Evolutionary conservation across 2,113 vertebrate species (phyloP).

Genomic region (Xenotilapia caudafasciata): DNA sequence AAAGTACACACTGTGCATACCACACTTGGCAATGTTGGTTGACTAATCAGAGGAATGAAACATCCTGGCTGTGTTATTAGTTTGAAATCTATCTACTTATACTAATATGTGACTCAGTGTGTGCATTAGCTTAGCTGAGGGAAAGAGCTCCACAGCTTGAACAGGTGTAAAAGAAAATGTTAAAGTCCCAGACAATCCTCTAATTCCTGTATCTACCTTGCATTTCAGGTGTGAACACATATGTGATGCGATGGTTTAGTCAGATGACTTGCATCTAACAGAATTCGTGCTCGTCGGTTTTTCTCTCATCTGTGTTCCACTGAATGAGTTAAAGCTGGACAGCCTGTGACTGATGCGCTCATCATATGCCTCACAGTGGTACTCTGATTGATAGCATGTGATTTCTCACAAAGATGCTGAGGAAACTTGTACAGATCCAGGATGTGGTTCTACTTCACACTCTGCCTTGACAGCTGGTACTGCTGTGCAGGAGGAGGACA

Average conservation of each 20-base stretch:
- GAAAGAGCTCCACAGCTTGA: neutral
- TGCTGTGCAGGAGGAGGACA: neutral
- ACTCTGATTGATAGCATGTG: conserved; percentile 8
- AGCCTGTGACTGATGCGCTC: conserved; percentile 16
- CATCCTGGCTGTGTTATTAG: neutral
- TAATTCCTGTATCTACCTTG: neutral
- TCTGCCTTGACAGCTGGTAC: neutral
- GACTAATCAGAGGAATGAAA: neutral
- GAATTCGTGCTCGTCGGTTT: neutral
- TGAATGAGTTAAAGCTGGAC: neutral
- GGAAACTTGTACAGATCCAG: neutral
- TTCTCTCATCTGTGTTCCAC: neutral
- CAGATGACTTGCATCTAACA: neutral
- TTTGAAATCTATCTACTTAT: neutral
- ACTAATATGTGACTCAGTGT: neutral
- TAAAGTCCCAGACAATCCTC: neutral
- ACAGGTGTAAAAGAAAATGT: neutral
- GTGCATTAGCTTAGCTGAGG: neutral
- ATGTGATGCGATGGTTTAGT: neutral
- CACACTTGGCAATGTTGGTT: neutral
- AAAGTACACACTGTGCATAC: neutral
- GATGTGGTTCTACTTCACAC: neutral
- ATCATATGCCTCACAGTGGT: neutral
- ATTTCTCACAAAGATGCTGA: neutral
- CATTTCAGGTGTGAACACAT: neutral